Evolutionary conservation across 92 coral and sea anemone genomes (phyloP).

Genomic region (Paragorgia papillata): DNA sequence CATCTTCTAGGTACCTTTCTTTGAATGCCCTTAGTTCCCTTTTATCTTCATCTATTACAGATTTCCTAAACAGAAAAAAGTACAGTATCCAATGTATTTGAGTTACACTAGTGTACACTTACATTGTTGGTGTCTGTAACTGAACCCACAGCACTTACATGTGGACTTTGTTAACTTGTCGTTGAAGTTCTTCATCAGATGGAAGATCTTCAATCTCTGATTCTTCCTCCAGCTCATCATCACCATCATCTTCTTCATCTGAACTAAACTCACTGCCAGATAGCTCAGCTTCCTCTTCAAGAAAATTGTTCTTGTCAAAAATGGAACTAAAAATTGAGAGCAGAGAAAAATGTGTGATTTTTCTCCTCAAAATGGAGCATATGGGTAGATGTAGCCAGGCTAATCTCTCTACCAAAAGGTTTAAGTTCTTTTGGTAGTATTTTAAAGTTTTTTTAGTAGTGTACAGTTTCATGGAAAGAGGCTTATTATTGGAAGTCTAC

Average conservation of each 20-base stretch:
- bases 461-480: too few relatives aligned
- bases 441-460: too few relatives aligned
- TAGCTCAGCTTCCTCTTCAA: slow-evolving; percentile 94
- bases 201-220: slow-evolving; percentile 86
- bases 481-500: too few relatives aligned
- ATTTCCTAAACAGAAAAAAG: slow-evolving; percentile 72
- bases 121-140: too few relatives aligned
- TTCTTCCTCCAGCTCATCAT: slow-evolving; percentile 85
- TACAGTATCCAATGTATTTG: too few relatives aligned
- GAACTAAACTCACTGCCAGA: slow-evolving; percentile 98
- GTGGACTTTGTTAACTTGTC: slow-evolving; percentile 95
- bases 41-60: slow-evolving; percentile 85
- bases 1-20: slow-evolving; percentile 92
- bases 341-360: neutral
- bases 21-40: slow-evolving; percentile 83
- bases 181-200: slow-evolving; percentile 86
- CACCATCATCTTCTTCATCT: slow-evolving; percentile 88
- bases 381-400: too few relatives aligned
- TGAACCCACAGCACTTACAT: slow-evolving; percentile 74
- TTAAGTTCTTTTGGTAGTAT: too few relatives aligned
- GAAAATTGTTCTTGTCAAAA: slow-evolving; percentile 82
- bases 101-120: too few relatives aligned
- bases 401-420: too few relatives aligned
- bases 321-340: slow-evolving; percentile 48
- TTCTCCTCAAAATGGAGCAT: too few relatives aligned